Conservation (phyloP, 2,797 vertebrate species). For the Protosalanx chinensis region DNA sequence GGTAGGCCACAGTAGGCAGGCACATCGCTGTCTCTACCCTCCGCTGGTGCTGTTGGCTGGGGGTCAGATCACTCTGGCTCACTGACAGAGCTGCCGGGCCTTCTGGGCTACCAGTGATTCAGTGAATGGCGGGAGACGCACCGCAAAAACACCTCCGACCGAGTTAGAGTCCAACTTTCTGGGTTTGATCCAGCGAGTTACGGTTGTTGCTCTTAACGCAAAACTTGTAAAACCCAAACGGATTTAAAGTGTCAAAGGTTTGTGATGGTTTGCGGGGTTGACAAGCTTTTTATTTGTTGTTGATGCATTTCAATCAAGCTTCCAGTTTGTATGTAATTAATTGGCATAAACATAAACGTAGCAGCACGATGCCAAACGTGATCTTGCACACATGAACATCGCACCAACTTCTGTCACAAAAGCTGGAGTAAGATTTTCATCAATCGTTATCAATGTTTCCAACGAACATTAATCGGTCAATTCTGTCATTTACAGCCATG, state of each 20-base stretch:
- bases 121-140: constrained; percentile 73
- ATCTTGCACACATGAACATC: neutral
- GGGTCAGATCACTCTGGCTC: no score
- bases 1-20: no score
- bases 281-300: neutral
- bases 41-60: no score
- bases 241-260: neutral
- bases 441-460: neutral
- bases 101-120: constrained; percentile 19
- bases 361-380: neutral
- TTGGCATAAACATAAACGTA: neutral
- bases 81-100: neutral
- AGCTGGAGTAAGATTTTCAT: neutral
- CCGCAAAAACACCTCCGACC: constrained; percentile 48
- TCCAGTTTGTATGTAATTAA: neutral
- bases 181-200: neutral
- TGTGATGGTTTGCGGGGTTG: neutral
- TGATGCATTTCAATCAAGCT: neutral
- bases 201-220: neutral
- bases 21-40: no score
- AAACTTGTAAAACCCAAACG: neutral
- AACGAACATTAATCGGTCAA: no score
- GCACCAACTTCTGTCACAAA: no score
- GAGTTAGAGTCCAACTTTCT: neutral
- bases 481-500: constrained; percentile 75